phyloP scores from a whole-genome alignment of 2,797 vertebrate genomes.

The Jordanella pulchra region DNA sequence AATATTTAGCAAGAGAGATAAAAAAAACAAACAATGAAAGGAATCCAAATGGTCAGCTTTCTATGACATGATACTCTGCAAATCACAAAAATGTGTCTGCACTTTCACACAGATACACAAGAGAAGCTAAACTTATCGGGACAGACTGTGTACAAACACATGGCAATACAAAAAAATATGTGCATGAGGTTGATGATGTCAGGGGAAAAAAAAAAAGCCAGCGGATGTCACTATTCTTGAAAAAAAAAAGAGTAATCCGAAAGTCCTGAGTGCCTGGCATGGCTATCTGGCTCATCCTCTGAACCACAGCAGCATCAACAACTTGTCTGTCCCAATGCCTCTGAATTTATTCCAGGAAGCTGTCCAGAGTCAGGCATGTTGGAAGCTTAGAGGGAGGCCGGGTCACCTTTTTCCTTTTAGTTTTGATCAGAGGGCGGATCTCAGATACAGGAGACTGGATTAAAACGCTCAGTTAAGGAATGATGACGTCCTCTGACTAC shows the following conservation, averaged over 20 bases:
- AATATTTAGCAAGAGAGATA: neutral
- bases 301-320: slow-evolving; percentile 5
- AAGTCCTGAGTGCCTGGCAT: slow-evolving; percentile 13
- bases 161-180: slow-evolving; percentile 9
- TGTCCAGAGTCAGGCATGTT: slow-evolving; percentile 80
- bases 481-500: neutral
- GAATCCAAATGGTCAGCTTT: neutral
- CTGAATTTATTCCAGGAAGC: slow-evolving; percentile 81
- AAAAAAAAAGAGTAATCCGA: slow-evolving; percentile 4
- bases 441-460: slow-evolving; percentile 84
- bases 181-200: neutral
- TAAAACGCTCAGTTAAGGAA: slow-evolving; percentile 50
- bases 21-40: neutral
- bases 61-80: neutral
- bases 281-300: slow-evolving; percentile 15
- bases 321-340: neutral
- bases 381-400: slow-evolving; percentile 66
- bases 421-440: slow-evolving; percentile 85
- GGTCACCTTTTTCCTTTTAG: slow-evolving; percentile 84
- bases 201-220: slow-evolving; percentile 5
- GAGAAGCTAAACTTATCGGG: neutral
- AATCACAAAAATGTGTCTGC: neutral
- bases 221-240: neutral
- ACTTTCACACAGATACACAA: slow-evolving; percentile 6
- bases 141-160: neutral